These are phyloP conservation scores for Cotesia chilonis DNA, from an alignment of 1,140 invertebrate species.

Conservation along the genomic window DNA sequence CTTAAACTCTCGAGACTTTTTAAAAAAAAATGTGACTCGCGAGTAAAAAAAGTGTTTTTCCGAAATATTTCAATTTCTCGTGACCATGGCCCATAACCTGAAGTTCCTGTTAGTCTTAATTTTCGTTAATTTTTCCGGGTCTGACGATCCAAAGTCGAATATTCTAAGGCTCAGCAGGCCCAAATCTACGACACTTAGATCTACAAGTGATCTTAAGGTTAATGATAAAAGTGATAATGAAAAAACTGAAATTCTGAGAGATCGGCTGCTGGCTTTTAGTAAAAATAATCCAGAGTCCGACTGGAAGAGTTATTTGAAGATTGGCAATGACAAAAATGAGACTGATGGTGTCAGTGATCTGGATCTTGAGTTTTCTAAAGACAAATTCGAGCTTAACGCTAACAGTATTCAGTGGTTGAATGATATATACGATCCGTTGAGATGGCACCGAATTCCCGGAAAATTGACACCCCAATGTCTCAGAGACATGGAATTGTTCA, in stretches of 20 bases:
- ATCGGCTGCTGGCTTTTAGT: conserved; percentile 47
- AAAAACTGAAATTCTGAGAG: background rate
- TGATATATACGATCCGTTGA: conserved; percentile 72
- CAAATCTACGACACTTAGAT: background rate
- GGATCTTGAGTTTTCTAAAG: conserved; percentile 59
- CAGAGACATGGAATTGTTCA: conserved; percentile 67
- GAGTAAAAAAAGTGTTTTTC: no score
- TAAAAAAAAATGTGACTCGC: no score
- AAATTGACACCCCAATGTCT: conserved; percentile 62
- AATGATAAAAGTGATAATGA: conserved; percentile 36
- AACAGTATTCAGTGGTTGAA: conserved; percentile 72
- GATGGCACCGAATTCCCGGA: conserved; percentile 68
- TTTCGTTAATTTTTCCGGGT: no score
- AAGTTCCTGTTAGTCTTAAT: no score
- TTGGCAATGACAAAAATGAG: conserved; percentile 46
- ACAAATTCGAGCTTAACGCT: conserved; percentile 51
- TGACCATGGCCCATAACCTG: no score
- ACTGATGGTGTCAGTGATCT: conserved; percentile 44
- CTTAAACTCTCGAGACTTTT: conserved; percentile 32
- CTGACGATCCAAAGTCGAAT: conserved; percentile 44
- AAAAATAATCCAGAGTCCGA: conserved; percentile 62
- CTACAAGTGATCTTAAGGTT: background rate
- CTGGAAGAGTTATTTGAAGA: conserved; percentile 56
- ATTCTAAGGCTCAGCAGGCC: conserved; percentile 52
- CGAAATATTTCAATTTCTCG: no score